Conservation (phyloP, 2,797 vertebrate genomes). For the Orientallactaga sibirica region DNA sequence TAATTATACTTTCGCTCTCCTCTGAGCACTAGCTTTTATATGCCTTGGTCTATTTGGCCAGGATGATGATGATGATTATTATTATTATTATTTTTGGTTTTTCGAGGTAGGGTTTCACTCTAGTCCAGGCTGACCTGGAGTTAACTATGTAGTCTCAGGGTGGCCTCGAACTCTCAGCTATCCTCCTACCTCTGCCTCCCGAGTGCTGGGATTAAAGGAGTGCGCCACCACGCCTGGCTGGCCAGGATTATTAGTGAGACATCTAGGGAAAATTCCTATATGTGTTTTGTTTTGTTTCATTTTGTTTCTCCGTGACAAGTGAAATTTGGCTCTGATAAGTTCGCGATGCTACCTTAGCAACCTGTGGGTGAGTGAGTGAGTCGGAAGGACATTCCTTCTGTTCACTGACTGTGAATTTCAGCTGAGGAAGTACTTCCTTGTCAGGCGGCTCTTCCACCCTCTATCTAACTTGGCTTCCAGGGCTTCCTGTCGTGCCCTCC, state of each 20-base stretch:
- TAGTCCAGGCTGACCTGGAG: no score
- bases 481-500: fast-evolving
- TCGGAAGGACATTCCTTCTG: neutral
- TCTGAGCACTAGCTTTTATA: neutral
- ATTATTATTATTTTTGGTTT: no score
- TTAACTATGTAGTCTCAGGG: no score
- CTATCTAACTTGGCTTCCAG: neutral
- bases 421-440: neutral
- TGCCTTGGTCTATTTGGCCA: no score
- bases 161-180: no score
- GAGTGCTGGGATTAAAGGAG: no score
- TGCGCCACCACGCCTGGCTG: no score
- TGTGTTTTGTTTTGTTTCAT: no score
- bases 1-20: no score
- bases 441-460: neutral
- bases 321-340: neutral
- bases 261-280: neutral
- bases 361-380: neutral
- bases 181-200: no score
- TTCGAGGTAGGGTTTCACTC: no score
- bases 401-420: neutral
- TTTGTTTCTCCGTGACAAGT: neutral
- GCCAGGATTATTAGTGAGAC: neutral
- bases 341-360: neutral
- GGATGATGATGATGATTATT: no score